Conservation (phyloP, 2,113 vertebrate genomes). For the Bolborhynchus lineola region DNA sequence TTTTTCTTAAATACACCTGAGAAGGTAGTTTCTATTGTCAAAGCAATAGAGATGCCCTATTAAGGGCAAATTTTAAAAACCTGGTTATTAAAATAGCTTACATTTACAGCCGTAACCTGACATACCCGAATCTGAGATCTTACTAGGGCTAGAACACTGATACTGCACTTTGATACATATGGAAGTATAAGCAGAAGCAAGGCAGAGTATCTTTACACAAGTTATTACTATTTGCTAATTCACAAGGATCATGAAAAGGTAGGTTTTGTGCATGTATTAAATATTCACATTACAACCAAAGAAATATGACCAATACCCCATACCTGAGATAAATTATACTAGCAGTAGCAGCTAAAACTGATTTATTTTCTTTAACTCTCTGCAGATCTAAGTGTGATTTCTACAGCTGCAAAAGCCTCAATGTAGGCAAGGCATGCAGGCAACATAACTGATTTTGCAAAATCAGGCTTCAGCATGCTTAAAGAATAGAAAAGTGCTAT, state of each 20-base stretch:
- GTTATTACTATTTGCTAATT: not conserved
- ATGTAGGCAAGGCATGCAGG: not conserved
- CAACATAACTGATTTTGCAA: not conserved
- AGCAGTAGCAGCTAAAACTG: not conserved
- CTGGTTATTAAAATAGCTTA: slow-evolving; percentile 37
- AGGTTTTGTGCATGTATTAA: not conserved
- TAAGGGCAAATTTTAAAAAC: not conserved
- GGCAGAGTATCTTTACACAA: not conserved
- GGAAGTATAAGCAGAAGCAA: not conserved
- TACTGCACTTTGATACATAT: not conserved
- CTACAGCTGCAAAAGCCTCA: not conserved
- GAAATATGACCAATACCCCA: not conserved
- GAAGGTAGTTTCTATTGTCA: not conserved
- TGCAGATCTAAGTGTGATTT: not conserved
- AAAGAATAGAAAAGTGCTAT: not conserved
- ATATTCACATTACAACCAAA: slow-evolving; percentile 45
- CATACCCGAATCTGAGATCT: not conserved
- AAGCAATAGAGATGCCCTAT: not conserved
- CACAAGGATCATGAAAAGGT: not conserved
- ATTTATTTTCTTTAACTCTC: not conserved
- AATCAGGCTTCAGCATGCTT: not conserved
- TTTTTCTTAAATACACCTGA: slow-evolving; percentile 5
- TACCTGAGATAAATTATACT: slow-evolving; percentile 50
- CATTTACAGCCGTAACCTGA: slow-evolving; percentile 23
- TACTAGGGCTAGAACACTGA: not conserved